These are phyloP conservation scores for Neodiprion lecontei DNA, from an alignment of 1,140 invertebrate species.

Conservation along the genomic window DNA sequence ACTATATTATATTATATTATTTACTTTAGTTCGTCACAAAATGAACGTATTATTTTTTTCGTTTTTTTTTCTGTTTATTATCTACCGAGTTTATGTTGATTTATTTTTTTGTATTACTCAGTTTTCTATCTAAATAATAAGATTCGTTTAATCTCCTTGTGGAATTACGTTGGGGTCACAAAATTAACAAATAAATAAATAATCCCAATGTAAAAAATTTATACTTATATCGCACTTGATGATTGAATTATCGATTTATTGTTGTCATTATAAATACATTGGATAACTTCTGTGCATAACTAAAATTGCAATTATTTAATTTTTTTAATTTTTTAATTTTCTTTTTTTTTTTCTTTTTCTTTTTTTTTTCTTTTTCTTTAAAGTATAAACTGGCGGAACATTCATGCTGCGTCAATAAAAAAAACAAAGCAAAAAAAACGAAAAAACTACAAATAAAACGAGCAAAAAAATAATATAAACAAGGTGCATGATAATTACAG, in stretches of 20 bases:
- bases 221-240: no score
- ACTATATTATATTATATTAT: conserved; percentile 17
- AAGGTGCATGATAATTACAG: background rate
- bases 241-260: no score
- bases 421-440: no score
- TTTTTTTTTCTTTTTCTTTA: background rate
- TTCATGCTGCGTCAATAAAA: no score
- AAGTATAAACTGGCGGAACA: no score
- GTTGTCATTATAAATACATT: no score
- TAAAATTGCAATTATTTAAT: no score
- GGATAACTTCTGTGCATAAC: no score
- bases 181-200: no score
- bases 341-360: background rate
- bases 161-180: background rate
- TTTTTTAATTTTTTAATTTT: conserved; percentile 6
- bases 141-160: conserved; percentile 10
- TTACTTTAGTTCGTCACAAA: conserved; percentile 15
- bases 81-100: conserved; percentile 14
- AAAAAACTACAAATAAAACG: no score
- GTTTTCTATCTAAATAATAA: conserved; percentile 16
- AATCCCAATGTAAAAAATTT: no score
- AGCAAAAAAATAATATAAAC: no score
- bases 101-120: conserved; percentile 22
- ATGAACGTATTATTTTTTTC: background rate
- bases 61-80: background rate